Conservation (phyloP, 2,888 invertebrate genomes). For the Phengaris arion region DNA sequence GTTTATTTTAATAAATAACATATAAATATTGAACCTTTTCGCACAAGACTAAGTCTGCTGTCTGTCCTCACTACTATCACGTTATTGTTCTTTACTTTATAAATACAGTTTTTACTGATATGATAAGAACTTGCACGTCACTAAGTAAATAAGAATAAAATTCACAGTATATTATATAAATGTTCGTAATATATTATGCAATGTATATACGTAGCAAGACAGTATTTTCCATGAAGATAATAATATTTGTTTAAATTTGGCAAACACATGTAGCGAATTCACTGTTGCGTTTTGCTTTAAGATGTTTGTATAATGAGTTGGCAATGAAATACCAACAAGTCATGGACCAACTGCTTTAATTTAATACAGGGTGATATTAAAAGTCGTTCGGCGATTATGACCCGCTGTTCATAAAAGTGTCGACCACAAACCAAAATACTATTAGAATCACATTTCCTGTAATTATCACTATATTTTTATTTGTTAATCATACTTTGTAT, state of each 20-base stretch:
- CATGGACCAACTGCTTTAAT: background rate
- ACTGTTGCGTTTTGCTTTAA: background rate
- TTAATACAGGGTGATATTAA: background rate
- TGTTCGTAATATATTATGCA: background rate
- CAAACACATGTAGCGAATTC: background rate
- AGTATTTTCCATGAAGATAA: background rate
- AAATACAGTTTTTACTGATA: conserved; percentile 9
- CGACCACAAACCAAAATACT: too few relatives aligned
- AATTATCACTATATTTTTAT: too few relatives aligned
- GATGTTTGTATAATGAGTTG: conserved; percentile 3
- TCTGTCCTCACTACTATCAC: background rate
- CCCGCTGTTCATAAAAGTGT: too few relatives aligned
- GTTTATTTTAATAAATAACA: conserved; percentile 6
- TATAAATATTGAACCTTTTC: conserved; percentile 8
- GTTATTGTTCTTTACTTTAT: conserved; percentile 7
- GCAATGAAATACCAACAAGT: background rate
- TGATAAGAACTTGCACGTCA: background rate
- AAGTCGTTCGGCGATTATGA: background rate
- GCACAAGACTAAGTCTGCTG: background rate
- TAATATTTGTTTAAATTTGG: background rate
- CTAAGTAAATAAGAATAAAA: conserved; percentile 4
- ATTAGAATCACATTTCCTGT: too few relatives aligned
- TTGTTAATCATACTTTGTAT: too few relatives aligned
- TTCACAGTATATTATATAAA: background rate
- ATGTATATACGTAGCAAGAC: background rate